A percentile compares a stretch with the other conserved stretches of the same genome.
phyloP scores from a whole-genome alignment of 2,797 vertebrate species.

The Premnoplex brunnescens region DNA sequence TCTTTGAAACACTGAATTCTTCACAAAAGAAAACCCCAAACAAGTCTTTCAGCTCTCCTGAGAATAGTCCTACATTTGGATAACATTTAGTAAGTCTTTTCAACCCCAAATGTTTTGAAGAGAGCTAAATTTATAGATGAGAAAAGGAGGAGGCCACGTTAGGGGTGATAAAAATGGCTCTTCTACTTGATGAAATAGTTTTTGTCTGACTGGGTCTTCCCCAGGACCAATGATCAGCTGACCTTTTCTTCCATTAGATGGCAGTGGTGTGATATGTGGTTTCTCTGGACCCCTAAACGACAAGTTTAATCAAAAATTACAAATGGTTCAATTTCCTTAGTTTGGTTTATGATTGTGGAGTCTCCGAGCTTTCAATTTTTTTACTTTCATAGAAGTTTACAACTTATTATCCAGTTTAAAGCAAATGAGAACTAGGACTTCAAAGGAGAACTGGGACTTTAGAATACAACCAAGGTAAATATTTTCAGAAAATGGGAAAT shows the following conservation, averaged over 20 bases:
- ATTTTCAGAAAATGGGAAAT: neutral
- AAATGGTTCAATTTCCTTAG: neutral
- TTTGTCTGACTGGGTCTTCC: neutral
- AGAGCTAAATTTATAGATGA: neutral
- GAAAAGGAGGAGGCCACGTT: neutral
- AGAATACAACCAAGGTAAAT: neutral
- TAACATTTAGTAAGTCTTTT: neutral
- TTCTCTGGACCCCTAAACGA: conserved; percentile 7
- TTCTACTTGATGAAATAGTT: neutral
- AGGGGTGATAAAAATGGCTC: neutral
- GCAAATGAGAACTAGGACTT: neutral
- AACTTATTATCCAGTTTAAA: neutral
- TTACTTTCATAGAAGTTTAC: neutral
- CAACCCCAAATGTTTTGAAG: neutral
- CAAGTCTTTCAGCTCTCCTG: neutral
- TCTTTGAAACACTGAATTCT: neutral
- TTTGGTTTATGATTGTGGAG: neutral
- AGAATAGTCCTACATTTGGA: neutral
- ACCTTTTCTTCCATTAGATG: conserved; percentile 64
- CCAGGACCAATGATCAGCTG: neutral
- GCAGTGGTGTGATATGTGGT: conserved; percentile 53
- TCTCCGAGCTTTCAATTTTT: neutral
- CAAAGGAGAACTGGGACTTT: neutral
- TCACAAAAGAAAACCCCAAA: neutral
- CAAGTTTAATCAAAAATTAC: neutral